phyloP scores from a whole-genome alignment of 2,113 vertebrate genomes.

The Chloropsis cyanopogon region DNA sequence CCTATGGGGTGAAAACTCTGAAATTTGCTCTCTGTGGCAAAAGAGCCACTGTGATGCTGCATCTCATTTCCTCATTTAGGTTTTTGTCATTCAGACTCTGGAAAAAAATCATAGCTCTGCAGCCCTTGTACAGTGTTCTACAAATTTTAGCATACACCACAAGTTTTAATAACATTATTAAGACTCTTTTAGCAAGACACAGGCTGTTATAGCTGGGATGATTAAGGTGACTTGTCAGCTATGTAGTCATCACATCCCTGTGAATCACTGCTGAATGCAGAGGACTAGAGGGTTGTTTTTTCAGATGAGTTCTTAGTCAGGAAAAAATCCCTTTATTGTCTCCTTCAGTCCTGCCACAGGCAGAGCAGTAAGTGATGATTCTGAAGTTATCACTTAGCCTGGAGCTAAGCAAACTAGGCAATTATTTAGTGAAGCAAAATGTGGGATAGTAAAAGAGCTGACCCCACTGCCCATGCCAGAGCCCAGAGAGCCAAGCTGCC shows the following conservation, averaged over 20 bases:
- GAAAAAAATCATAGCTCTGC: neutral
- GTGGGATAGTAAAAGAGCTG: neutral
- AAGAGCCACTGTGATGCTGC: neutral
- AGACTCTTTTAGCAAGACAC: neutral
- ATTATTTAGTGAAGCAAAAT: neutral
- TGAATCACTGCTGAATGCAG: neutral
- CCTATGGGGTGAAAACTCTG: neutral
- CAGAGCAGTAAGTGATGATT: neutral
- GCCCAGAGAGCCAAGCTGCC: neutral
- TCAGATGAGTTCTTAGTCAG: neutral
- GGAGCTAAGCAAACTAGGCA: neutral
- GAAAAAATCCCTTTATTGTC: accelerated
- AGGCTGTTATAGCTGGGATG: neutral
- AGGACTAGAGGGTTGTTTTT: neutral
- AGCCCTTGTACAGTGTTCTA: neutral
- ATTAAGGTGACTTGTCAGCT: neutral
- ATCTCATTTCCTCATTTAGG: neutral
- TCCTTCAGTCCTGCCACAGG: neutral
- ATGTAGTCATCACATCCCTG: neutral
- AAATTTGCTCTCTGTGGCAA: neutral
- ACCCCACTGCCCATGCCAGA: accelerated
- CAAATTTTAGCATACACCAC: neutral
- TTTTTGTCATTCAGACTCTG: neutral
- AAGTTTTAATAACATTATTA: neutral
- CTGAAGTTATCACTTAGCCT: neutral